Conservation (phyloP, 2,113 vertebrate genomes). For the Hippocampus guttulatus region DNA sequence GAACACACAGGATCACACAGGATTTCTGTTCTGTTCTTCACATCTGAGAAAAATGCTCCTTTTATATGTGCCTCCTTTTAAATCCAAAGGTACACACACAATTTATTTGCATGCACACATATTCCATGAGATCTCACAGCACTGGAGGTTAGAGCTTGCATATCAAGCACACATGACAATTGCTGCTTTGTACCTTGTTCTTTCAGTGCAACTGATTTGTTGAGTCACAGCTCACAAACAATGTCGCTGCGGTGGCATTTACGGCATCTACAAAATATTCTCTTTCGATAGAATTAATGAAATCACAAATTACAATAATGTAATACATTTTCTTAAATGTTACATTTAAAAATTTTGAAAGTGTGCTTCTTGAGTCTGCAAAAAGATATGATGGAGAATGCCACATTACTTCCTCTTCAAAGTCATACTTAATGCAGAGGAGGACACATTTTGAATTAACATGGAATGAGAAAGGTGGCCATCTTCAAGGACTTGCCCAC, state of each 20-base stretch:
- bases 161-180: not conserved
- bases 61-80: not conserved
- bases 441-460: conserved; percentile 24
- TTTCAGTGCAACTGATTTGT: too few relatives aligned
- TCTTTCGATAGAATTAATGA: too few relatives aligned
- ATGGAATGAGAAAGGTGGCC: conserved; percentile 36
- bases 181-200: not conserved
- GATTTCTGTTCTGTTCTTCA: conserved; percentile 8
- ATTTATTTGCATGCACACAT: conserved; percentile 8
- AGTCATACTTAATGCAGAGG: too few relatives aligned
- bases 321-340: too few relatives aligned
- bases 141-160: not conserved
- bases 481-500: conserved; percentile 33
- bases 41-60: conserved; percentile 16
- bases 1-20: not conserved
- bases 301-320: too few relatives aligned
- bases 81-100: not conserved
- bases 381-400: not conserved
- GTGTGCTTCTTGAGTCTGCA: not conserved
- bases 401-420: not conserved
- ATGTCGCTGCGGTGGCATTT: not conserved
- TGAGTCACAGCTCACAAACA: not conserved
- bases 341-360: not conserved
- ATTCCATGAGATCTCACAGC: not conserved
- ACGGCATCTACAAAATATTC: too few relatives aligned